Base-by-base conservation (phyloP, 1,140 invertebrate genomes). In the Drosophila hydei region DNA sequence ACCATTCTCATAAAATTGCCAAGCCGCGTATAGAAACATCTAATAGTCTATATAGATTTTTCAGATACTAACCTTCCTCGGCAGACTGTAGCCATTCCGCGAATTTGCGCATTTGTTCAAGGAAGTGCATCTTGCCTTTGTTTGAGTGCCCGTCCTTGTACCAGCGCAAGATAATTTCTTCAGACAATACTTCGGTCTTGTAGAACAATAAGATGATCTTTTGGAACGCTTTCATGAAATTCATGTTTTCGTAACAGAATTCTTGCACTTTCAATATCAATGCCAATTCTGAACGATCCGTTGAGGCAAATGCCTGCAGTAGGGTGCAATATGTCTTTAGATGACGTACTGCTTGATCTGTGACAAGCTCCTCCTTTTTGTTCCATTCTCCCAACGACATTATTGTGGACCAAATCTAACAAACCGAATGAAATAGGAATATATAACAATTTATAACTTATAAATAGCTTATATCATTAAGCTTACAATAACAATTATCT, bases 231-330 rank as follows among this genome's bases (percentile, higher is more conserved):
- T 98, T 98, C 96, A 99, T 98, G 92, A 99, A 99, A 92, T 97
- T 98, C 97, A 99, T 99, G 93, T 99, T 99, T 90, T 98, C 97
- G 92, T 99, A 99, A 93, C 98, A 99, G 93, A 96, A 99, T 90
- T 99, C 98, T 92, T 99, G 98, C 77, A 99, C 95, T 92, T 97
- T 97, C 51, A 97, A 93, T 80, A 99, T 94, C 50, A 99, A 94
- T 47, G 95, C 95, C 79, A 98, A 93, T 92, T 99, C 97, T 52
- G 97, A 95, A 84, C 95, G 96, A 76, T 95, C 95, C 72, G 94
- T 95, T 79, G 94, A 94, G 71, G 96, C 95, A 88, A 99, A 98
- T 12, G 96, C 96, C 72, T 94, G 95, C 90, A 99, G 95, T 64
- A 99, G 93, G 43, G 95, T 94, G 76, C 96, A 96, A 92, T 97